Conservation (phyloP, 2,888 invertebrate species). For the Orthosia cruda region DNA sequence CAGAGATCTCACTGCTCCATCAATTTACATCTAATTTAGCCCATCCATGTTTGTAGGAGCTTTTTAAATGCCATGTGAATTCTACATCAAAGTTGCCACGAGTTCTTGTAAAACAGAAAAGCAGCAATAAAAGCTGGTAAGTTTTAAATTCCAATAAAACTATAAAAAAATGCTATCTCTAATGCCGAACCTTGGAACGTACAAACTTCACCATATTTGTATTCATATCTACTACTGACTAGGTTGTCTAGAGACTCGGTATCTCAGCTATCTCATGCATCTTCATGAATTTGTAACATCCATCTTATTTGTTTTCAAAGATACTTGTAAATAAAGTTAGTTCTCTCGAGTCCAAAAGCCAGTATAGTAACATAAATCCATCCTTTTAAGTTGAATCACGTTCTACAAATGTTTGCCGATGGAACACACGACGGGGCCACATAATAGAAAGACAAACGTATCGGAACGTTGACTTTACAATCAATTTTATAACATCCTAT, state of each 20-base stretch:
- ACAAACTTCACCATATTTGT: constrained; percentile 63
- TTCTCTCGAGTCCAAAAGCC: constrained; percentile 80
- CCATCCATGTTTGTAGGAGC: neutral
- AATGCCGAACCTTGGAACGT: constrained; percentile 31
- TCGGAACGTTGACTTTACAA: constrained; percentile 80
- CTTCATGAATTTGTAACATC: constrained; percentile 81
- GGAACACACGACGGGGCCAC: constrained; percentile 81
- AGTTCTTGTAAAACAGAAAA: neutral
- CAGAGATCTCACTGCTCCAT: neutral
- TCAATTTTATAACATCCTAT: constrained; percentile 70
- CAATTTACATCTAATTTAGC: neutral
- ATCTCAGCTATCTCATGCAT: constrained; percentile 70
- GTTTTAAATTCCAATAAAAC: constrained; percentile 43
- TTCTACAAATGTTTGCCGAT: constrained; percentile 87
- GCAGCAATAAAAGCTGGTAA: constrained; percentile 23
- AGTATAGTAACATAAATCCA: constrained; percentile 84
- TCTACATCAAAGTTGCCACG: neutral
- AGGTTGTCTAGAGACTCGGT: constrained; percentile 66
- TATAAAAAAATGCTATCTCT: constrained; percentile 39
- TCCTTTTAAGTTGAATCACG: constrained; percentile 87
- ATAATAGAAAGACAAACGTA: constrained; percentile 86
- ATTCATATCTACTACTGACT: constrained; percentile 67
- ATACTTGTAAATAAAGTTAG: constrained; percentile 82
- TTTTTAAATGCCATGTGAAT: neutral
- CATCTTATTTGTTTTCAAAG: constrained; percentile 79